Evolutionary conservation across 2,888 invertebrate species (phyloP), one percentile per base, ranked within the genome.

Genomic region (Heliconius erato): DNA sequence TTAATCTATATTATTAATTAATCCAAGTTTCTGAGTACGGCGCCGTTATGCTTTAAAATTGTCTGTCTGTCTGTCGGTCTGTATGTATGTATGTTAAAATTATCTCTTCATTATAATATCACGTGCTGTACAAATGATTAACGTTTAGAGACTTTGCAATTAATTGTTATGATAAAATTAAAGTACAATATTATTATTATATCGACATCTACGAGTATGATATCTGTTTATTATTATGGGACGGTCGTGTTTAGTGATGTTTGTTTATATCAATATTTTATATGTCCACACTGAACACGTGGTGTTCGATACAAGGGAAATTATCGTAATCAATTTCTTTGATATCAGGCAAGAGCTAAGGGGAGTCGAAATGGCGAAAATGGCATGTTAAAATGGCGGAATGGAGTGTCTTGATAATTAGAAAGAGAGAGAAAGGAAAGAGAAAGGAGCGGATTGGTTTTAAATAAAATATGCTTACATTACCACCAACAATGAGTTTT

Each of bases 161-260:
- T 82, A 79, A 67, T 35, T 74, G 65, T 79, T 78, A 79, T 19
- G 19, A 79, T 68, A 49, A 79, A 40, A 77, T 81, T 72, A 81
- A 81, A 81, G 74, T 82, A 79, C 79, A 79, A 82, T 68, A 80
- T 28, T 68, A 76, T 59, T 80, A 76, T 59, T 80, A 40, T 32
- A 54, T 74, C 59, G 74, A 79, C 65, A 19, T 65, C 23, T 54
- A 67, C 54, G 44, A 68, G 35, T 68, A 81, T 77, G 9, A 59
- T 54, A 54, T 68, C 59, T 69, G 54, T 72, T 44, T n/a, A 14
- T 40, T 40, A 74, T 74, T 54, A 32, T 49, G 11, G 12, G 32
- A 23, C 54, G 54, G 40, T 40, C 26, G n/a, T 40, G 6, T n/a
- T n/a, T n/a, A n/a, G 40, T 5, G 32, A 32, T 14, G 71, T 26